Percentiles rank a stretch among this genome's conserved stretches.
Evolutionary conservation across 2,888 invertebrate species (phyloP).

Genomic region (Tenthredo livida): DNA sequence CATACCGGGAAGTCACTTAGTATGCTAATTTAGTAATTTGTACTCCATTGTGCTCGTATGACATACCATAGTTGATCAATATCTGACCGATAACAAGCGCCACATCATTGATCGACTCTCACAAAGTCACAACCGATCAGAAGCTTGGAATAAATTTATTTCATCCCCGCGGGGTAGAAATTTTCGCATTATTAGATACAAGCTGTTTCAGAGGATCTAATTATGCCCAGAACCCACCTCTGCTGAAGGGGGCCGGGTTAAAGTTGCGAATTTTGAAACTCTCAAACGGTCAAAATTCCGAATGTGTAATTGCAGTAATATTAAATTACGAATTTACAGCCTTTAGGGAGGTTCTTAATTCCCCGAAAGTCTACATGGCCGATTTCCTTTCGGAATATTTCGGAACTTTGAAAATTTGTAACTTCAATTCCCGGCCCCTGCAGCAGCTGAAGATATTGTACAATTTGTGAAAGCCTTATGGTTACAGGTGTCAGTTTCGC

Average conservation of each 20-base stretch:
- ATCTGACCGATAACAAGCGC: conserved; percentile 42
- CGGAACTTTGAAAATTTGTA: too few species aligned
- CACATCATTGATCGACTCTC: not conserved
- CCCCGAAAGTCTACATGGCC: not conserved
- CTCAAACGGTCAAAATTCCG: too few species aligned
- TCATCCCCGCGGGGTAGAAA: not conserved
- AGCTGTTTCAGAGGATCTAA: not conserved
- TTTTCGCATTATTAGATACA: not conserved
- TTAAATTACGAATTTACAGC: too few species aligned
- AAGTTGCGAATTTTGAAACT: too few species aligned
- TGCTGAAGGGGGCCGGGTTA: too few species aligned
- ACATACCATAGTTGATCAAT: conserved; percentile 47
- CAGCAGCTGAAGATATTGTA: too few species aligned
- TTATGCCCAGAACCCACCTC: too few species aligned
- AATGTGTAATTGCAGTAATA: too few species aligned
- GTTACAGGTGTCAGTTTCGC: conserved; percentile 12
- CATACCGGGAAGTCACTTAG: conserved; percentile 68
- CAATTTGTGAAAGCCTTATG: not conserved
- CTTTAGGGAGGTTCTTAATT: too few species aligned
- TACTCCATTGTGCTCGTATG: conserved; percentile 67
- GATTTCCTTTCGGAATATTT: not conserved
- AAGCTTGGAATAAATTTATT: not conserved
- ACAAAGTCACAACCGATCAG: not conserved
- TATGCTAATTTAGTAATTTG: conserved; percentile 72
- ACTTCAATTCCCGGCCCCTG: too few species aligned